Evolutionary conservation across 2,888 invertebrate genomes (phyloP), one percentile per base, ranked within the genome.

Genomic region (Dryocosmus kuriphilus): DNA sequence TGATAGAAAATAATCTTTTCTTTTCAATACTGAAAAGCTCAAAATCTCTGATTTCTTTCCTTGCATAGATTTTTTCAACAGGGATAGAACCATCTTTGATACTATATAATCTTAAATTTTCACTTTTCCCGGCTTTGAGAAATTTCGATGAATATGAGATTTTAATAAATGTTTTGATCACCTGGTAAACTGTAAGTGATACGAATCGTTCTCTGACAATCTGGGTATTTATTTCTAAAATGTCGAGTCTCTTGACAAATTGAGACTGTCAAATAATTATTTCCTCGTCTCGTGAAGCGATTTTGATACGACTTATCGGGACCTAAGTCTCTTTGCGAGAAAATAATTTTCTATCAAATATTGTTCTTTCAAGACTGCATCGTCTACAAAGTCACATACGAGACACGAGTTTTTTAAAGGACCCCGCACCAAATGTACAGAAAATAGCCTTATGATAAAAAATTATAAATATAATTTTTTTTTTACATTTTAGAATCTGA

Each of bases 181-280:
- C 14, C 14, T 11, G 27, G 27, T 60, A 41, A 24, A 24, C 38
- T 65, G 19, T 41, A 14, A 51, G 22, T 71, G 51, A 51, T 55
- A 55, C 11, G 4, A n/a, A 2, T 51, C 51, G 51, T 71, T 71
- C 55, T 71, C 30, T 30, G 71, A 71, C 71, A 71, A 71, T 71
- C 71, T 55, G 30, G 30, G n/a, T 51, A 71, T 51, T 55, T 55
- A 46, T 71, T 71, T 51, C 32, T 55, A 27, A 67, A 71, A 55
- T 30, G 30, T 71, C 71, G 51, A 71, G n/a, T 30, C 9, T 27
- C 4, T 46, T 30, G 46, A 41, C n/a, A 71, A 71, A 30, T 71
- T 71, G 71, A 71, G 71, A 32, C 71, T 71, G 71, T 71, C 30
- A 55, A 19, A 30, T 51, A n/a, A 67, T 46, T 71, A 71, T 51